Conservation (phyloP, 1,140 invertebrate species). For the Bombus pyrosoma region DNA sequence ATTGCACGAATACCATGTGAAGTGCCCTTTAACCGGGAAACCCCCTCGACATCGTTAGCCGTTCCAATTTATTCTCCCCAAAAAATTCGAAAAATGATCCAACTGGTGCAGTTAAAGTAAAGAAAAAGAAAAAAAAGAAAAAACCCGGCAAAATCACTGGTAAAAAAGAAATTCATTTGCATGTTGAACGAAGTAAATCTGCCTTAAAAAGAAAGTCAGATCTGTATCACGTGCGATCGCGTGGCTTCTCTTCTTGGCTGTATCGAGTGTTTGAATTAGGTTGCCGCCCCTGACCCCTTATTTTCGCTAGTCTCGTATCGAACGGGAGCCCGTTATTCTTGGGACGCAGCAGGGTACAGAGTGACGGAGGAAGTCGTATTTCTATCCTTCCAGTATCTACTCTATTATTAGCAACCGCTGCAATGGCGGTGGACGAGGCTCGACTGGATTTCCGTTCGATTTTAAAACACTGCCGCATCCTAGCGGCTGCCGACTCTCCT, state of each 20-base stretch:
- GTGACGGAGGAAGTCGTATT: conserved; percentile 68
- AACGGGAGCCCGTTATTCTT: conserved; percentile 63
- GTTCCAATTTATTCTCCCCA: not conserved
- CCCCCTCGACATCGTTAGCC: not conserved
- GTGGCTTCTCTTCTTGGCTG: not conserved
- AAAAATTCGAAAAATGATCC: not conserved
- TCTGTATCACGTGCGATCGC: not conserved
- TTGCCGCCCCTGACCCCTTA: conserved; percentile 39
- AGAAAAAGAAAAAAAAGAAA: not conserved
- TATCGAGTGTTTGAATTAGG: conserved; percentile 54
- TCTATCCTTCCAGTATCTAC: conserved; percentile 68
- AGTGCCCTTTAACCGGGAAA: not conserved
- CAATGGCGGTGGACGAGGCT: conserved; percentile 46
- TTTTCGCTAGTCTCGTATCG: conserved; percentile 40
- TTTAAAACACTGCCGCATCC: conserved; percentile 49
- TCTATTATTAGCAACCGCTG: conserved; percentile 68
- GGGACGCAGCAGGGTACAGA: conserved; percentile 50
- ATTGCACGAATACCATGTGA: not conserved
- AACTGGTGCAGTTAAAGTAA: not conserved
- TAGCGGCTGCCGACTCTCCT: conserved; percentile 17
- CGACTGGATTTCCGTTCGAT: conserved; percentile 64
- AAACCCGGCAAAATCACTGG: not conserved
- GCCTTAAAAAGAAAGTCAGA: not conserved
- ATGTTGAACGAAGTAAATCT: not conserved
- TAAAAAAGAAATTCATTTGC: not conserved